Evolutionary conservation across 2,797 vertebrate genomes (phyloP).

Genomic region (Graptemys geographica): DNA sequence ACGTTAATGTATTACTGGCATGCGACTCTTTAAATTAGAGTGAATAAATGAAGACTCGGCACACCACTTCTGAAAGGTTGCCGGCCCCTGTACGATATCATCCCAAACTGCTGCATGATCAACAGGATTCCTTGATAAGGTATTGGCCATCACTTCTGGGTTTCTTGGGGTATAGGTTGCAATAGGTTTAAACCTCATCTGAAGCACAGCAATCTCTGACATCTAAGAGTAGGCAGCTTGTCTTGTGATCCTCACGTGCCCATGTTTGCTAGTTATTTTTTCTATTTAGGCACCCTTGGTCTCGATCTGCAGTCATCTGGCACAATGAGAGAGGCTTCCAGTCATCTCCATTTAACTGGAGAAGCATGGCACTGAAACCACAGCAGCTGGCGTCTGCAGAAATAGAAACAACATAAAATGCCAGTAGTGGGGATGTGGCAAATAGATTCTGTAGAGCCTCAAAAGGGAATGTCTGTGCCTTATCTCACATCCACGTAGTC

Average conservation of each 20-base stretch:
- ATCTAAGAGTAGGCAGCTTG: fast-evolving
- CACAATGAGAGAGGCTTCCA: background rate
- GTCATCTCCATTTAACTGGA: fast-evolving
- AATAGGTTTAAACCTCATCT: background rate
- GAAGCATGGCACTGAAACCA: background rate
- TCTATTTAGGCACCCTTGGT: fast-evolving
- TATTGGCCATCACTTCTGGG: background rate
- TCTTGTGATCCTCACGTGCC: fast-evolving
- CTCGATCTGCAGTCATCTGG: background rate
- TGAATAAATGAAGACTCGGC: too few relatives aligned
- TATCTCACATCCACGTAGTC: fast-evolving
- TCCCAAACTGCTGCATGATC: background rate
- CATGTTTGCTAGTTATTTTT: fast-evolving
- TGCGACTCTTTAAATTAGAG: too few relatives aligned
- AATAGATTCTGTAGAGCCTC: background rate
- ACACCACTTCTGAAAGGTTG: too few relatives aligned
- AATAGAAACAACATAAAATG: background rate
- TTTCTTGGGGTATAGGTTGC: background rate
- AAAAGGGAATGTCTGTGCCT: background rate
- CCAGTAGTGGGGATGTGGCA: fast-evolving
- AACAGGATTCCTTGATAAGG: background rate
- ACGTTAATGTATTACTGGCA: too few relatives aligned
- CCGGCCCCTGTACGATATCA: background rate
- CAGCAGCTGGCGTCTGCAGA: background rate
- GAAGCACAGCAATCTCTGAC: background rate